Base-by-base conservation (phyloP, 2,888 invertebrate genomes). In the Cerastis leucographa region DNA sequence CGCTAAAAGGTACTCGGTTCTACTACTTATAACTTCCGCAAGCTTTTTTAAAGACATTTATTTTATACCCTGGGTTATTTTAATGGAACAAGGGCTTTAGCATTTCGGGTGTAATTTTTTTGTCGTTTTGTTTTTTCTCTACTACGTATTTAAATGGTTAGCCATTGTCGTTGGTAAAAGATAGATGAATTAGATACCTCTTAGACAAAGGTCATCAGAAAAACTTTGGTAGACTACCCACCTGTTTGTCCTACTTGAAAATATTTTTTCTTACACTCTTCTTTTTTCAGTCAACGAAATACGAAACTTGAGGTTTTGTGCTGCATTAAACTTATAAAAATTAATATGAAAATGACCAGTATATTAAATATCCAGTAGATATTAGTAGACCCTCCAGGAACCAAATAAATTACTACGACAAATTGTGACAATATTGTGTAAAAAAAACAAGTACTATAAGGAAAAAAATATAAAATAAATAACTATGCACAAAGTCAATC, bases 331-430 rank as follows among this genome's bases (percentile, higher is more conserved):
- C 25, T 17, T 7, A 59, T 42, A 64, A 64, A 2, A 42, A 40
- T 78, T 12, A 8, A 44, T 66, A 82, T 79, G 76, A 65, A 71
- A 72, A 61, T 64, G 74, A 81, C 67, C 8, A 59, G 19, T 59
- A 29, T 1, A 59, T 68, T 2, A 25, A 56, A 71, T 59, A 88
- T 87, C 90, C 89, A 89, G 51, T 82, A 87, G 90, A 89, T 83
- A 89, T 85, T 87, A 85, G 70, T 71, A 82, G 85, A 75, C 75
- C 29, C 22, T 70, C n/a, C 51, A 54, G 65, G n/a, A 66, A 14
- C 44, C 74, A 86, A 89, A 90, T 89, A 90, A 91, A 92, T 91
- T 90, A 89, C 85, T 78, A 85, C 68, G 75, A 90, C 88, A 91
- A 92, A 90, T 91, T 90, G 88, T 89, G 86, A 22, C 74, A 74